These are phyloP conservation scores for Heteromormyrus szaboi DNA, from an alignment of 2,797 vertebrate genomes.

Conservation along the genomic window DNA sequence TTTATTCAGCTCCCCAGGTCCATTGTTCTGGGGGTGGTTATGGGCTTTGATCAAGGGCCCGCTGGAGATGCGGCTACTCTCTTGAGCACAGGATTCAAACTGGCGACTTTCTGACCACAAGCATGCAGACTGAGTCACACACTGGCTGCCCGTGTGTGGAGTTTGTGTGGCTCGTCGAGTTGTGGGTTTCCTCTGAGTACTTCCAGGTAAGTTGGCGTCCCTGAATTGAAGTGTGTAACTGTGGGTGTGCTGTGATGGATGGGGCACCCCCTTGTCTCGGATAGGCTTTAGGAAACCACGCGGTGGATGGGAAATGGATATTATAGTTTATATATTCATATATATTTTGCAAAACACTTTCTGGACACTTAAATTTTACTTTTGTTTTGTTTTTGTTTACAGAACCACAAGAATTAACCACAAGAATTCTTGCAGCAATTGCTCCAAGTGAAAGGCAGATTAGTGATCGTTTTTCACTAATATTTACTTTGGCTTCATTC, in stretches of 20 bases:
- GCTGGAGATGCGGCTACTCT: not conserved
- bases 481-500: constrained; percentile 49
- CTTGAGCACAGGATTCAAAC: not conserved
- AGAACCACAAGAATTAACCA: constrained; percentile 12
- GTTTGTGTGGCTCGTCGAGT: not conserved
- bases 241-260: not conserved
- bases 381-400: not conserved
- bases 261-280: not conserved
- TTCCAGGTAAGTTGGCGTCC: not conserved
- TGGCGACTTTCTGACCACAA: not conserved
- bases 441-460: constrained; percentile 40
- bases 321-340: not conserved
- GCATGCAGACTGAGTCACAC: not conserved
- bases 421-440: constrained; percentile 32
- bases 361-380: not conserved
- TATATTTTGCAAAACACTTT: not conserved
- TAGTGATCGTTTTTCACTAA: constrained; percentile 33
- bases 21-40: not conserved
- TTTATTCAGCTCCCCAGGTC: not conserved
- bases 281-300: not conserved
- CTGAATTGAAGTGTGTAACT: not conserved
- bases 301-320: not conserved
- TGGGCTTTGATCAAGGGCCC: not conserved
- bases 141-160: not conserved
- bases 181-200: not conserved